These are phyloP conservation scores for Columba livia DNA, from an alignment of 2,113 vertebrate genomes.

Conservation along the genomic window DNA sequence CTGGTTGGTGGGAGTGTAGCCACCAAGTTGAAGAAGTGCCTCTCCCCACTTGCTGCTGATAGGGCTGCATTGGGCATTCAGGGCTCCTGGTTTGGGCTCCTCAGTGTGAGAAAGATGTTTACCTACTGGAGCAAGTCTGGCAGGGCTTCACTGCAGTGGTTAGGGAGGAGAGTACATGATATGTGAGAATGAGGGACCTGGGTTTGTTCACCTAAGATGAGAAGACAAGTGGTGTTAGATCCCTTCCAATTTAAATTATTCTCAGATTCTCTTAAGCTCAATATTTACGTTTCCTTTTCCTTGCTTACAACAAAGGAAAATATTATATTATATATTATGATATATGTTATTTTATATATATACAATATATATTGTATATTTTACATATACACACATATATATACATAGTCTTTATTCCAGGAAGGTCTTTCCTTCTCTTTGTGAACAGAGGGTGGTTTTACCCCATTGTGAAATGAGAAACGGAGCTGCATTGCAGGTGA, in stretches of 20 bases:
- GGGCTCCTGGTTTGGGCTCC: background rate
- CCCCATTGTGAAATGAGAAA: background rate
- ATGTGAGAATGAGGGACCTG: background rate
- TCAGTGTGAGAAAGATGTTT: background rate
- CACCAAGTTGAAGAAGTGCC: background rate
- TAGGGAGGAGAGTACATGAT: background rate
- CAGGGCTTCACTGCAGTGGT: rapidly evolving
- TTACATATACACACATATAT: background rate
- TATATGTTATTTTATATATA: background rate
- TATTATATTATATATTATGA: background rate
- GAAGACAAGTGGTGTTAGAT: background rate
- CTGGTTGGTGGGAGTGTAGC: background rate
- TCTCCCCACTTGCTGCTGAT: background rate
- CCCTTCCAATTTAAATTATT: background rate
- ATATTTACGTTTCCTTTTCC: background rate
- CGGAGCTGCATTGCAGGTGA: rapidly evolving
- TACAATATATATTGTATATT: background rate
- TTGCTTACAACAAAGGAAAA: background rate
- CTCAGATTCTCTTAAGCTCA: background rate
- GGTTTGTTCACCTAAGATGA: background rate
- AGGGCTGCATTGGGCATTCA: background rate
- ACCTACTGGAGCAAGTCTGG: background rate
- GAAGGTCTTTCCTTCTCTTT: background rate
- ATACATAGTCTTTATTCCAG: background rate
- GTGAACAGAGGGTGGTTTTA: background rate